These are phyloP conservation scores for Lophotriccus pileatus DNA, from an alignment of 2,797 vertebrate genomes.

Conservation along the genomic window DNA sequence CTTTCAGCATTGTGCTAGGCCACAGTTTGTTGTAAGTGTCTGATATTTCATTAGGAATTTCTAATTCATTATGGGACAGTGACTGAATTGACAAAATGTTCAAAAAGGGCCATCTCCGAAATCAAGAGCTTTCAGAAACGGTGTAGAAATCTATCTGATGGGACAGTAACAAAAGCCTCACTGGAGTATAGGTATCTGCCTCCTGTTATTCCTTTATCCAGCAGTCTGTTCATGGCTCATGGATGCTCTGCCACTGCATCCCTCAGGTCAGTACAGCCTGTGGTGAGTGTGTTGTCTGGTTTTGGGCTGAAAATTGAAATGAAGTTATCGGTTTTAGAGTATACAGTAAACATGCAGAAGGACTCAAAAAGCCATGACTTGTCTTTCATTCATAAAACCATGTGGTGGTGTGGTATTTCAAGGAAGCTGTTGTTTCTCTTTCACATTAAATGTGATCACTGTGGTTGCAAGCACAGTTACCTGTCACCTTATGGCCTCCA, in stretches of 20 bases:
- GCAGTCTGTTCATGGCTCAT: background rate
- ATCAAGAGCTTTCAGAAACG: background rate
- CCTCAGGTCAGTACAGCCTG: background rate
- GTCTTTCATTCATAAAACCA: fast-evolving
- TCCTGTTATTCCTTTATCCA: background rate
- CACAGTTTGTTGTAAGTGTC: background rate
- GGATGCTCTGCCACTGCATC: background rate
- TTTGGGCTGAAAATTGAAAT: background rate
- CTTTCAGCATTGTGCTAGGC: background rate
- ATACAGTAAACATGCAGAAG: fast-evolving
- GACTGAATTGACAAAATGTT: background rate
- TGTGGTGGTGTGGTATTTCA: background rate
- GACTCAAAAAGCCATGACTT: background rate
- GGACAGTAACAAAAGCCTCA: background rate
- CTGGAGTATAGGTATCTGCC: background rate
- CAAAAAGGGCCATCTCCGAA: background rate
- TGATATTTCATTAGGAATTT: background rate
- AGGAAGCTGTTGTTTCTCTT: background rate
- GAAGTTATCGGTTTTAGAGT: background rate
- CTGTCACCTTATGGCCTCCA: background rate
- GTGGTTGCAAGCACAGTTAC: background rate
- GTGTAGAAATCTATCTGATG: background rate
- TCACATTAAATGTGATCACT: fast-evolving
- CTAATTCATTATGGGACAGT: background rate
- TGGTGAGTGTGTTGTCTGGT: background rate